These are phyloP conservation scores for Montipora efflorescens DNA, from an alignment of 64 coral and sea anemone genomes.

Conservation along the genomic window DNA sequence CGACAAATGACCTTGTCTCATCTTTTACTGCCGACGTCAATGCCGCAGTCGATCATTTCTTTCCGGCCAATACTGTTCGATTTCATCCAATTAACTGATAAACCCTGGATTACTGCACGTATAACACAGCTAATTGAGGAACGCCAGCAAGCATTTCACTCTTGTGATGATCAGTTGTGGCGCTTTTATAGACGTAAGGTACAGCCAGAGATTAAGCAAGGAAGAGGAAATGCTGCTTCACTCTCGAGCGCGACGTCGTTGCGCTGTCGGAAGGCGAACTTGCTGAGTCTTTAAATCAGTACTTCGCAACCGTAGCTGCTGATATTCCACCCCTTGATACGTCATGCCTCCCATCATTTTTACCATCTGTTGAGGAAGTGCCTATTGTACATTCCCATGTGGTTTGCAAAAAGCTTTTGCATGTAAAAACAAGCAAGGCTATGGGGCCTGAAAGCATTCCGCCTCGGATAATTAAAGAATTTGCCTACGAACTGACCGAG, in stretches of 20 bases:
- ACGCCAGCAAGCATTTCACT: constrained; percentile 10
- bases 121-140: constrained; percentile 4
- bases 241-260: not conserved
- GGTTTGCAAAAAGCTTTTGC: not conserved
- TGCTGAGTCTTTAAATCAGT: constrained; percentile 44
- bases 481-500: constrained; percentile 53
- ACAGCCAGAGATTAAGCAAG: constrained; percentile 8
- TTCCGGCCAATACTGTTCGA: constrained; percentile 25
- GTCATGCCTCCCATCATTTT: constrained; percentile 5
- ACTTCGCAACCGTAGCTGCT: not conserved
- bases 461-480: constrained; percentile 50
- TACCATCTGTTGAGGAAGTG: constrained; percentile 8
- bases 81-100: constrained; percentile 62
- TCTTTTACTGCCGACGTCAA: too few species aligned
- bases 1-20: not conserved
- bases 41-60: constrained; percentile 20
- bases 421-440: too few species aligned
- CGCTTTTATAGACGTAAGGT: constrained; percentile 26
- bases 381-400: constrained; percentile 9
- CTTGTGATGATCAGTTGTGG: constrained; percentile 12
- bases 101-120: constrained; percentile 56
- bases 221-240: constrained; percentile 40
- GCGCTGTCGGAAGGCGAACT: constrained; percentile 2
- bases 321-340: constrained; percentile 62
- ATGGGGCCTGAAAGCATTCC: constrained; percentile 39